Evolutionary conservation across 2,888 invertebrate genomes (phyloP), one percentile per base, ranked within the genome.

Genomic region (Apocheima hispidaria): DNA sequence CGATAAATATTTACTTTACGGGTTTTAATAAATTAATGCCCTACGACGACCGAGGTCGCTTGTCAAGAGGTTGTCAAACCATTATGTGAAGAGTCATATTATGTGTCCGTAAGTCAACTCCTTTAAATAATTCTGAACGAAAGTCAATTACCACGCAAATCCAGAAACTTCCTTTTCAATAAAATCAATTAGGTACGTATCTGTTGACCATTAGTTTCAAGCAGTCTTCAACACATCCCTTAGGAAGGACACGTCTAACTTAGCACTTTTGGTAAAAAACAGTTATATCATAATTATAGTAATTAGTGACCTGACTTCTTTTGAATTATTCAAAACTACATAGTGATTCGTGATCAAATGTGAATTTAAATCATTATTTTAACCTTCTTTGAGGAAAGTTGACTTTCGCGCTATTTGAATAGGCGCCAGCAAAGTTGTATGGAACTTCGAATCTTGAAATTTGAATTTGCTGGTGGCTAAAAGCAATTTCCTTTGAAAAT

Each of bases 1-100:
- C 16, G 46, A 33, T 20, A 33, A 46, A 33, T 33, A 18, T 46
- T 46, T 30, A 5, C 7, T n/a, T 44, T 33, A 33, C 18, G 18
- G 20, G 30, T 9, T 46, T 12, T 30, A 46, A 20, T 30, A 30
- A 46, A 30, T 28, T 46, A 20, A 28, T 46, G 26, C 7, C 16
- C 5, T 46, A 9, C 14, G 23, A 14, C 14, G 0, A 12, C 4
- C 30, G 30, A 46, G 46, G 46, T 30, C 46, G 46, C 30, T 46
- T 46, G 46, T 18, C 28, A 12, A n/a, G 28, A 18, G 18, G 4
- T 30, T 28, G 30, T 18, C 18, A 18, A 46, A 12, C 14, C 23
- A 26, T 43, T 21, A 5, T 16, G 9, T 16, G 10, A 28, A 10
- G 23, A 23, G n/a, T n/a, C 6, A 4, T 41, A 9, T 16, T 1